These are phyloP conservation scores for Polypedilum vanderplanki DNA, from an alignment of 1,140 invertebrate species.

Conservation along the genomic window DNA sequence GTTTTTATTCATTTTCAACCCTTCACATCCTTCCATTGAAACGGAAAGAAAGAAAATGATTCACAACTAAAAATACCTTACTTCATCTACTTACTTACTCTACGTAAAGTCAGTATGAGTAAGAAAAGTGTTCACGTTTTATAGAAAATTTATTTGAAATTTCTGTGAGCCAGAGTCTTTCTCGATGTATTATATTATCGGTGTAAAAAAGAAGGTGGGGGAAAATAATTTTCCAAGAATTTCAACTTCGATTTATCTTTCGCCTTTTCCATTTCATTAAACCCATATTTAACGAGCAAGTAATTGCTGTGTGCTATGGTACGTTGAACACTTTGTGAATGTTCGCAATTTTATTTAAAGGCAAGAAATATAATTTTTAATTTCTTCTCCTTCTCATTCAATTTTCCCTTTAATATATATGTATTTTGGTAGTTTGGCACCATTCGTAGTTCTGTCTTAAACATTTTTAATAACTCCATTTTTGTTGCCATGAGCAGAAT, in stretches of 20 bases:
- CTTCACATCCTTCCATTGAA: not conserved
- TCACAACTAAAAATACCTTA: not conserved
- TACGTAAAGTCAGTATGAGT: no score
- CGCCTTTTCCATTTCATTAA: slow-evolving; percentile 22
- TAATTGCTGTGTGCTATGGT: slow-evolving; percentile 21
- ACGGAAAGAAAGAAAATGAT: slow-evolving; percentile 1
- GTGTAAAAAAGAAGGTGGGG: not conserved
- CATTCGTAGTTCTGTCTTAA: not conserved
- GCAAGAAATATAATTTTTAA: no score
- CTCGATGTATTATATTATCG: no score
- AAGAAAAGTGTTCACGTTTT: not conserved
- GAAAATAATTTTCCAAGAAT: slow-evolving; percentile 26
- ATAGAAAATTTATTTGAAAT: not conserved
- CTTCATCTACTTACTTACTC: no score
- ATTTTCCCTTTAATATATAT: not conserved
- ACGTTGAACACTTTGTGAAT: slow-evolving; percentile 5
- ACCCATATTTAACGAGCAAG: slow-evolving; percentile 21
- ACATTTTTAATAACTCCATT: not conserved
- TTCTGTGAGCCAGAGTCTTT: no score
- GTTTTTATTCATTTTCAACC: not conserved
- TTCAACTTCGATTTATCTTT: slow-evolving; percentile 28
- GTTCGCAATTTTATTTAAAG: not conserved
- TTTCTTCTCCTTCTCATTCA: not conserved
- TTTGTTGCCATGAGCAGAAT: not conserved
- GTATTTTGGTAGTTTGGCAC: not conserved